Evolutionary conservation across 2,113 vertebrate species (phyloP).

Genomic region (Tupaia chinensis): DNA sequence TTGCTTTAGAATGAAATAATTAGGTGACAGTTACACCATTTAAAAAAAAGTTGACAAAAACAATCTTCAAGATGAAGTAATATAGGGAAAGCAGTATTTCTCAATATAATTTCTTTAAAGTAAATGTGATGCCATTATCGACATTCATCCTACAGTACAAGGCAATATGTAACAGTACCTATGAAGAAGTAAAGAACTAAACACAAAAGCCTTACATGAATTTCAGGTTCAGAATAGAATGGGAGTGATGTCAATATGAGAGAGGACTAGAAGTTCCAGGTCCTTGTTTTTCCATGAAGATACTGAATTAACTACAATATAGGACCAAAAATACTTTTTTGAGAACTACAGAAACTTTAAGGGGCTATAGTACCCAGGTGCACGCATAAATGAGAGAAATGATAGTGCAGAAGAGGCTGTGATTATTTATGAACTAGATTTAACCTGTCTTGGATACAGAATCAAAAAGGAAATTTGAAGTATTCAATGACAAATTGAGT

Average conservation of each 20-base stretch:
- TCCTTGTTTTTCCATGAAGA: not conserved
- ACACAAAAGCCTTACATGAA: not conserved
- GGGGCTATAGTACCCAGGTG: not conserved
- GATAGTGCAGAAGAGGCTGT: not conserved
- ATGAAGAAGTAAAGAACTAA: slow-evolving; percentile 35
- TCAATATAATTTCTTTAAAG: not conserved
- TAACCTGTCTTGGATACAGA: not conserved
- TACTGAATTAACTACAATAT: not conserved
- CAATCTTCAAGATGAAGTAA: not conserved
- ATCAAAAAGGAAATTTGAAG: not conserved
- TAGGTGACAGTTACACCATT: not conserved
- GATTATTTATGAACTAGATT: not conserved
- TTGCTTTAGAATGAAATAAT: not conserved
- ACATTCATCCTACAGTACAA: not conserved
- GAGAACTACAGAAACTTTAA: not conserved
- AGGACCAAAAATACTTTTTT: not conserved
- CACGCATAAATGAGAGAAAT: not conserved
- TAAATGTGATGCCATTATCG: not conserved
- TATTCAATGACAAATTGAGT: not conserved
- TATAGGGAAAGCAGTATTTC: not conserved
- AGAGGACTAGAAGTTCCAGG: not conserved
- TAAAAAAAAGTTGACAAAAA: not conserved
- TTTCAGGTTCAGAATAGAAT: not conserved
- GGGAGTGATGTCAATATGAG: not conserved
- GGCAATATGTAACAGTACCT: not conserved